Base-by-base conservation (phyloP, 2,113 vertebrate species). In the Perccottus glenii region DNA sequence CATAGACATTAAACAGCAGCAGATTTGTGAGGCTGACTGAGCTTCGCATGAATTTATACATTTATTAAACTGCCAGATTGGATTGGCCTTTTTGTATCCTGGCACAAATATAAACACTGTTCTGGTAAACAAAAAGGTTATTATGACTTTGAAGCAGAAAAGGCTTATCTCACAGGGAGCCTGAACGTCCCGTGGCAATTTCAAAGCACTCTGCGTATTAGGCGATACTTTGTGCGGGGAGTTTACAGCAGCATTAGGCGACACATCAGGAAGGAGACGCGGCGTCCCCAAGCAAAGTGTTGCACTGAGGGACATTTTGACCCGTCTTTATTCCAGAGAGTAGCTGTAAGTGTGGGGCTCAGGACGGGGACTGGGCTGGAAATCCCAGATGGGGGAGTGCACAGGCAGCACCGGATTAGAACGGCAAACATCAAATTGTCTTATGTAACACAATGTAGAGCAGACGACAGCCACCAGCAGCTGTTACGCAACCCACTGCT, bases 361-460 rank as follows among this genome's bases (percentile, higher is more conserved):
- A 64, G 61, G 44, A 61, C 3, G 44, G 70, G 80, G 45, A 53
- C 46, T 56, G 47, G 5, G 33, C 63, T 68, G 75, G 81, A 87
- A 81, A 84, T 83, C 83, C 84, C 81, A 88, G 81, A 86, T 86
- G 79, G 78, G 56, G 49, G 70, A 67, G 68, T 56, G 42, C 38
- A 82, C 70, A 70, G 57, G 60, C 75, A 51, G 75, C 76, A 75
- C 74, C 45, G 77, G 90, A 92, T 92, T 92, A 91, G 70, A 78
- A 79, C 78, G 82, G 75, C 55, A 74, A 88, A 90, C 85, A 89
- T 89, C 88, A 90, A 88, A 91, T 86, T 82, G 83, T 87, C 74
- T 92, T 92, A 90, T 77, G 74, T 92, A 92, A 92, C 82, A 82
- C 82, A 85, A 52, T 78, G 86, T 72, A 84, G 77, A 67, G 67